Percentiles rank a stretch among this genome's conserved stretches.
Conservation (phyloP, 2,888 invertebrate genomes). For the Scaptomyza flava region DNA sequence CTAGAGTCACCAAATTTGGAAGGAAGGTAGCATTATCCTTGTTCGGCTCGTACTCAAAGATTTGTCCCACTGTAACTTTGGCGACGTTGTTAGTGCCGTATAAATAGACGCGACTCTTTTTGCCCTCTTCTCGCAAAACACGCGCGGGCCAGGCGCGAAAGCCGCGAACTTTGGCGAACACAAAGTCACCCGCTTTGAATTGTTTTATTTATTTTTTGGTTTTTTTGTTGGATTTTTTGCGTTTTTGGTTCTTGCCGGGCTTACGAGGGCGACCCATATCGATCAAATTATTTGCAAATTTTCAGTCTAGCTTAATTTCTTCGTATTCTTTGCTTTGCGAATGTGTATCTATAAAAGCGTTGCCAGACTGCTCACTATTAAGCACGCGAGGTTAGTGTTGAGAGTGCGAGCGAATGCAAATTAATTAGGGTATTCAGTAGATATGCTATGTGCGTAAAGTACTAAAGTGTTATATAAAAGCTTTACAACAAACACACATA, state of each 20-base stretch:
- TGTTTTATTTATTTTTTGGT: background rate
- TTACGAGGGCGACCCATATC: constrained; percentile 7
- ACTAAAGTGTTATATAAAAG: too few species aligned
- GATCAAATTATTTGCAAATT: too few species aligned
- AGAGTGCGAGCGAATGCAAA: constrained; percentile 16
- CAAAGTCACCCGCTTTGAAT: constrained; percentile 49
- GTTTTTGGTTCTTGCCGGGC: background rate
- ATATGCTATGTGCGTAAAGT: too few species aligned
- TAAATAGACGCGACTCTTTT: constrained; percentile 44
- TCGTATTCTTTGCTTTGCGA: background rate
- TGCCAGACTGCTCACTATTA: constrained; percentile 30
- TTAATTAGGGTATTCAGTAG: too few species aligned
- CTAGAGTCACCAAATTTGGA: too few species aligned
- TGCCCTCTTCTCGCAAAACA: constrained; percentile 17
- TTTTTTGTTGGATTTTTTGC: background rate
- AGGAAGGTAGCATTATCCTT: too few species aligned
- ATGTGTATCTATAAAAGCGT: background rate
- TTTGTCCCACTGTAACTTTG: constrained; percentile 17
- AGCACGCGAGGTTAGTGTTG: constrained; percentile 32
- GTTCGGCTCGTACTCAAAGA: constrained; percentile 35
- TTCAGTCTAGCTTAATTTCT: background rate
- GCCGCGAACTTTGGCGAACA: constrained; percentile 63
- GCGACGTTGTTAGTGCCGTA: constrained; percentile 56
- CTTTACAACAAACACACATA: too few species aligned
- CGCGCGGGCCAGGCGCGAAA: constrained; percentile 68